These are phyloP conservation scores for Mormyrus lacerda DNA, from an alignment of 2,113 vertebrate genomes.

Conservation along the genomic window DNA sequence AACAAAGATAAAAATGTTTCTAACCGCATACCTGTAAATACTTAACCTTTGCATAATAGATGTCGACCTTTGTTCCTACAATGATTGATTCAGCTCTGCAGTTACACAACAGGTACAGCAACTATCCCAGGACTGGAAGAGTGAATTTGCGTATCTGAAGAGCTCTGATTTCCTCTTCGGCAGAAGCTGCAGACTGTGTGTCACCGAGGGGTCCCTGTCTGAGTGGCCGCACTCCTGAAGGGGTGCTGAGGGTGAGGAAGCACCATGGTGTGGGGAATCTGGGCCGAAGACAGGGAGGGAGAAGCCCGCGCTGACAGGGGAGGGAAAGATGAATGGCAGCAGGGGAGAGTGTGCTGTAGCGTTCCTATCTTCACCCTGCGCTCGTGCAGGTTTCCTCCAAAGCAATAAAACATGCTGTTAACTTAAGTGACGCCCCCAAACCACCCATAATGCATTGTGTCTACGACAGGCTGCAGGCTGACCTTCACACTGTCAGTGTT, in stretches of 20 bases:
- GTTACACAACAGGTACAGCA: neutral
- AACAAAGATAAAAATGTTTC: neutral
- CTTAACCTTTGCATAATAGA: neutral
- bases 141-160: neutral
- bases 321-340: neutral
- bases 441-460: neutral
- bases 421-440: neutral
- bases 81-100: neutral
- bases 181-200: conserved; percentile 25
- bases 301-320: neutral
- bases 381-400: neutral
- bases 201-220: conserved; percentile 28
- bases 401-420: neutral
- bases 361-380: neutral
- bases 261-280: neutral
- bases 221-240: neutral
- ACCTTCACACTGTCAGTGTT: neutral
- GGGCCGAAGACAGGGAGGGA: neutral
- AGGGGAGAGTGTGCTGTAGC: neutral
- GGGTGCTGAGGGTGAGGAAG: conserved; percentile 10
- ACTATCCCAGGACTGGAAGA: neutral
- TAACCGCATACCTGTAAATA: neutral
- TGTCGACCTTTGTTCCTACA: neutral
- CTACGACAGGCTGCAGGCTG: neutral
- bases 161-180: conserved; percentile 3